phyloP scores from a whole-genome alignment of 2,888 invertebrate genomes.

The Rhagonycha fulva region DNA sequence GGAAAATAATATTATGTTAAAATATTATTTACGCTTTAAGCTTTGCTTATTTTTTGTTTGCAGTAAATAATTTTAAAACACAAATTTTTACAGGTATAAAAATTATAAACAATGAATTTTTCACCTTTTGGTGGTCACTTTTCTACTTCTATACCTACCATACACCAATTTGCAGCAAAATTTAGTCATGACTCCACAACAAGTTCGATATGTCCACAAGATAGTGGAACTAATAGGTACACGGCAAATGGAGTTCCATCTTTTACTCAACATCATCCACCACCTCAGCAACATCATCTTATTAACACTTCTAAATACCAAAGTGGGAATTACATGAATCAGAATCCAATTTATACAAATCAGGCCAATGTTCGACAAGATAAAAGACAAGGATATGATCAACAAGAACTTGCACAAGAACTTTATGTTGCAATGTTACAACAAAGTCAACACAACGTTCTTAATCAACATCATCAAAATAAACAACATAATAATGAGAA shows the following conservation, averaged over 20 bases:
- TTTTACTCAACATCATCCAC: slow-evolving; percentile 54
- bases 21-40: neutral
- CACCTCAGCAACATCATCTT: slow-evolving; percentile 45
- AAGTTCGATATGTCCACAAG: slow-evolving; percentile 32
- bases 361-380: slow-evolving; percentile 46
- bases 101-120: slow-evolving; percentile 71
- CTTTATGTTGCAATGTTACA: slow-evolving; percentile 50
- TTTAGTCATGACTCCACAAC: slow-evolving; percentile 57
- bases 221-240: slow-evolving; percentile 46
- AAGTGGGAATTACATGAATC: slow-evolving; percentile 45
- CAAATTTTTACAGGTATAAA: slow-evolving; percentile 10
- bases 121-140: slow-evolving; percentile 83
- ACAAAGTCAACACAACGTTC: slow-evolving; percentile 38
- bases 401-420: slow-evolving; percentile 50
- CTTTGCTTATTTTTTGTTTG: neutral
- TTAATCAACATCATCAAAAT: slow-evolving; percentile 37
- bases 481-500: slow-evolving; percentile 42
- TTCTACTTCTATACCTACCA: slow-evolving; percentile 75
- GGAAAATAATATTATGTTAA: neutral
- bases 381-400: slow-evolving; percentile 48
- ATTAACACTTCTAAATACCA: slow-evolving; percentile 46
- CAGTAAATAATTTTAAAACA: neutral
- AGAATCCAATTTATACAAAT: slow-evolving; percentile 44
- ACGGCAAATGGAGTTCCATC: slow-evolving; percentile 58
- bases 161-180: slow-evolving; percentile 84